phyloP scores from a whole-genome alignment of 2,113 vertebrate genomes.

The Uria lomvia region DNA sequence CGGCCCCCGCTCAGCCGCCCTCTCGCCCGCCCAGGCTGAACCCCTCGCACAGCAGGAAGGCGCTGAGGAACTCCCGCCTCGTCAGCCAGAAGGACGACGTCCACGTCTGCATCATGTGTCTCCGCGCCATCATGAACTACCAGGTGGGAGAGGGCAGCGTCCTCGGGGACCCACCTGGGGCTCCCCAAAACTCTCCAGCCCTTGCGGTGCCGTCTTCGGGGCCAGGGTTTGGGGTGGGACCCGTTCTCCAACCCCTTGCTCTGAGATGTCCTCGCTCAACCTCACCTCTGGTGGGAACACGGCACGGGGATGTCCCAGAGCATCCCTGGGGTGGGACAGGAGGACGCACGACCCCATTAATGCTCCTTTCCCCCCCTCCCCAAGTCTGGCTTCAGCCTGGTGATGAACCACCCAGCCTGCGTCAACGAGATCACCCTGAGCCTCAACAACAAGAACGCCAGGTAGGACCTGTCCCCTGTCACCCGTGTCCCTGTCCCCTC shows the following conservation, averaged over 20 bases:
- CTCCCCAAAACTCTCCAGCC: neutral
- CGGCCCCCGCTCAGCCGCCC: neutral
- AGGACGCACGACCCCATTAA: neutral
- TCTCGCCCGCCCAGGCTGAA: constrained; percentile 67
- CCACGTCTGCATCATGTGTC: constrained; percentile 95
- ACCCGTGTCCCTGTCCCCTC: neutral
- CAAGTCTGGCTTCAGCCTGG: constrained; percentile 93
- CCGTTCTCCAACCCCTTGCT: neutral
- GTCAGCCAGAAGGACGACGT: constrained; percentile 90
- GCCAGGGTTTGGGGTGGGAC: neutral
- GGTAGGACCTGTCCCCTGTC: constrained; percentile 68
- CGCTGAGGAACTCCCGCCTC: constrained; percentile 78
- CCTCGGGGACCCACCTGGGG: neutral
- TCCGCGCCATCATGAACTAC: constrained; percentile 98
- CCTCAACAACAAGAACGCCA: constrained; percentile 92
- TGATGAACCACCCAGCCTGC: constrained; percentile 93
- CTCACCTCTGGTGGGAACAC: neutral
- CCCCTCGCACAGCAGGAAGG: constrained; percentile 81
- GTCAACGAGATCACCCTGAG: constrained; percentile 96
- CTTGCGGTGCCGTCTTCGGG: fast-evolving
- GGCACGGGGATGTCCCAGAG: neutral
- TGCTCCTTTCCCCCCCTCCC: neutral
- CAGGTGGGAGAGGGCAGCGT: constrained; percentile 75
- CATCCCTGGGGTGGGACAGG: neutral
- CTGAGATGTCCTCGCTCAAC: neutral